These are phyloP conservation scores for Tetranychus urticae DNA, from an alignment of 1,140 invertebrate species.

Conservation along the genomic window DNA sequence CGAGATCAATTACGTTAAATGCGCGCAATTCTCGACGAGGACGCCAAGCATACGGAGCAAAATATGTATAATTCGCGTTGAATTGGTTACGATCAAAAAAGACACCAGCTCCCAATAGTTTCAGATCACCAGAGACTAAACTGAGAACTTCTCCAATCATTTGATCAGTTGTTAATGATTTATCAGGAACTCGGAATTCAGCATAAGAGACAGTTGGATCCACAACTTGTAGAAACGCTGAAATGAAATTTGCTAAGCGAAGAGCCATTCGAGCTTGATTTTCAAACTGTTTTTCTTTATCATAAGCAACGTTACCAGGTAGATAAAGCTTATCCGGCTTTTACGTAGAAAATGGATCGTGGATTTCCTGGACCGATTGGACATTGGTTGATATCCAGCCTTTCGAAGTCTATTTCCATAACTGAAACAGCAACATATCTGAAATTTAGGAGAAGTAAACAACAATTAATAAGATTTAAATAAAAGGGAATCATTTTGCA, in stretches of 20 bases:
- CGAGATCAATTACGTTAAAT: slow-evolving; percentile 64
- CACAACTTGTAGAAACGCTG: slow-evolving; percentile 38
- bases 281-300: slow-evolving; percentile 63
- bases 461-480: slow-evolving; percentile 4
- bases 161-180: slow-evolving; percentile 69
- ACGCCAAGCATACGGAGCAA: slow-evolving; percentile 83
- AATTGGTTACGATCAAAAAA: slow-evolving; percentile 93
- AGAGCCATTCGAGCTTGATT: slow-evolving; percentile 88
- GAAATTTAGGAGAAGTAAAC: slow-evolving; percentile 12
- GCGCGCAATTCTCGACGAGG: slow-evolving; percentile 52
- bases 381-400: slow-evolving; percentile 95
- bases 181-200: slow-evolving; percentile 57
- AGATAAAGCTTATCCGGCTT: too few relatives aligned
- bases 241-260: slow-evolving; percentile 51
- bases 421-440: slow-evolving; percentile 79
- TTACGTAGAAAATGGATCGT: too few relatives aligned
- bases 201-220: slow-evolving; percentile 82
- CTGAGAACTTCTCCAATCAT: slow-evolving; percentile 79
- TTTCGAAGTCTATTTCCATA: slow-evolving; percentile 86
- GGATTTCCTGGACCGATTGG: slow-evolving; percentile 62
- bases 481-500: background rate
- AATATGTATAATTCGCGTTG: slow-evolving; percentile 34
- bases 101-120: slow-evolving; percentile 65
- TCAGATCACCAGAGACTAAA: slow-evolving; percentile 64
- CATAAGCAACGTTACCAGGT: slow-evolving; percentile 57